Evolutionary conservation across 1,140 invertebrate species (phyloP).

Genomic region (Arion vulgaris): DNA sequence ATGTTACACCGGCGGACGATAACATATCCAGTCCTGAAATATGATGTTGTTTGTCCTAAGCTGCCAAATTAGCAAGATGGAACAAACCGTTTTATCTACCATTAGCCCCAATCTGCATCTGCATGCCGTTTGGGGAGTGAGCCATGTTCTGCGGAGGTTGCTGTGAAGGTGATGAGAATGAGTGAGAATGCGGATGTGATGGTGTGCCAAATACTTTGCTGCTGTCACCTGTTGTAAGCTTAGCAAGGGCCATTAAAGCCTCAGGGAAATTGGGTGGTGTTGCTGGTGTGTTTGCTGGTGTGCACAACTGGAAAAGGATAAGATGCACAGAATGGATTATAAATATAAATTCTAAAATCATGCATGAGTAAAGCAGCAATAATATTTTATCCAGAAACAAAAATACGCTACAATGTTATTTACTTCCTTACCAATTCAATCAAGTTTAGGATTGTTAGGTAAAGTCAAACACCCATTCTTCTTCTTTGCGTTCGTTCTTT

Average conservation of each 20-base stretch:
- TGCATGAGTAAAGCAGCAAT: no score
- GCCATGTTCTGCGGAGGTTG: slow-evolving; percentile 61
- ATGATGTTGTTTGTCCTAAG: slow-evolving; percentile 2
- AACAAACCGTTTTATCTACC: slow-evolving; percentile 1
- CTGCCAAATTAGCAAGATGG: not conserved
- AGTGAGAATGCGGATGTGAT: slow-evolving; percentile 59
- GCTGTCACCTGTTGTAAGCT: slow-evolving; percentile 67
- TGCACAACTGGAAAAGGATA: slow-evolving; percentile 59
- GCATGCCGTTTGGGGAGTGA: slow-evolving; percentile 66
- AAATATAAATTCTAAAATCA: no score
- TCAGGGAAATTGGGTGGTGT: slow-evolving; percentile 70
- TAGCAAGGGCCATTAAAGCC: slow-evolving; percentile 65
- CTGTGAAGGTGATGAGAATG: slow-evolving; percentile 60
- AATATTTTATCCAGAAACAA: no score
- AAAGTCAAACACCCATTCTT: no score
- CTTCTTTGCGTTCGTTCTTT: no score
- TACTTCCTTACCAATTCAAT: no score
- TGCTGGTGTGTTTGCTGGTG: slow-evolving; percentile 69
- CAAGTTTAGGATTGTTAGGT: no score
- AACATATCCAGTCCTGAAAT: not conserved
- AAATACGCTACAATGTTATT: no score
- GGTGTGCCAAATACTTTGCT: slow-evolving; percentile 56
- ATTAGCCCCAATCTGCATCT: slow-evolving; percentile 49
- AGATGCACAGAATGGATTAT: no score
- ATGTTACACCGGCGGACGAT: not conserved